A percentile compares a stretch with the other conserved stretches of the same genome.
These are phyloP conservation scores for Watsonalla cultraria DNA, from an alignment of 2,888 invertebrate species.

Conservation along the genomic window DNA sequence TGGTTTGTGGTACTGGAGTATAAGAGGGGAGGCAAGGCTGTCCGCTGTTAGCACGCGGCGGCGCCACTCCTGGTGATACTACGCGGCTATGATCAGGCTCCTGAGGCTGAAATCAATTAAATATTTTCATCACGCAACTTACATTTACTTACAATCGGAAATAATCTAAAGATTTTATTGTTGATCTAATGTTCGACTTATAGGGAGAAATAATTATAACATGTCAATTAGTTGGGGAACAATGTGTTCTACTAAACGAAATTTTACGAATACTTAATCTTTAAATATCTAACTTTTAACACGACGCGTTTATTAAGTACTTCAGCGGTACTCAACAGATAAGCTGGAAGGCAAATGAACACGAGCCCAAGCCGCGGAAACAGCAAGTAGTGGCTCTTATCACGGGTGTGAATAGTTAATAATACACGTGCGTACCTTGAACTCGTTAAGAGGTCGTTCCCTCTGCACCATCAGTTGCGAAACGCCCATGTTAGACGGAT, in stretches of 20 bases:
- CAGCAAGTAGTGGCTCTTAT: slow-evolving; percentile 36
- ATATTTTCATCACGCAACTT: neutral
- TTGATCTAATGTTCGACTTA: no score
- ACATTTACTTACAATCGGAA: no score
- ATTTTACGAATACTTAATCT: no score
- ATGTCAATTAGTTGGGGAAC: no score
- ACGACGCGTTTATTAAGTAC: neutral
- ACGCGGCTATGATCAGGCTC: slow-evolving; percentile 52
- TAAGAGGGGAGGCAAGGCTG: slow-evolving; percentile 39
- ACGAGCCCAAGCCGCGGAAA: neutral
- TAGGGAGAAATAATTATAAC: no score
- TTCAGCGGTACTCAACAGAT: neutral
- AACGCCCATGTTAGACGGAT: slow-evolving; percentile 80
- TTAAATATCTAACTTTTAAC: no score
- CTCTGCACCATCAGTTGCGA: slow-evolving; percentile 83
- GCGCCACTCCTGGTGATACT: slow-evolving; percentile 38
- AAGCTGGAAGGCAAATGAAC: neutral
- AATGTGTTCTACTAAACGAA: no score
- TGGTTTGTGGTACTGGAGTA: slow-evolving; percentile 38
- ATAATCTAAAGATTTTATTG: no score
- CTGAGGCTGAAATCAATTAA: slow-evolving; percentile 45
- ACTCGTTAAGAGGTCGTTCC: slow-evolving; percentile 78
- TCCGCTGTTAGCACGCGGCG: slow-evolving; percentile 37
- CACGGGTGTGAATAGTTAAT: slow-evolving; percentile 51
- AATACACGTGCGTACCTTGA: slow-evolving; percentile 52